These are phyloP conservation scores for Philhelius pedissequus DNA, from an alignment of 2,888 invertebrate species.

Conservation along the genomic window DNA sequence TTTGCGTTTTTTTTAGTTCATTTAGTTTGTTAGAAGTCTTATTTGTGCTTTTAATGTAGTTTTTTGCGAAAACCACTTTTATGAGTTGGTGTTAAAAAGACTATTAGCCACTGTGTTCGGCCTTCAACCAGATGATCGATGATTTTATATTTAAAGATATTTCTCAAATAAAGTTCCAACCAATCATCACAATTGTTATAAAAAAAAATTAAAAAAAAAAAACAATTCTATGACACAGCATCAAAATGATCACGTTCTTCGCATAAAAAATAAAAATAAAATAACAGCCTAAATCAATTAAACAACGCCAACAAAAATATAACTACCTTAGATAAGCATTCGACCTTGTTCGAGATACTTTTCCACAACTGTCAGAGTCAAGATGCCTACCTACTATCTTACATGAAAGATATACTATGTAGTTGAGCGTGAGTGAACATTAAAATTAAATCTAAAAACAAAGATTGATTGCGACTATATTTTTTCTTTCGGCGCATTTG, in stretches of 20 bases:
- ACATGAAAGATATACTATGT: neutral
- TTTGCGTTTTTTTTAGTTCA: no score
- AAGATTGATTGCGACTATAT: constrained; percentile 4
- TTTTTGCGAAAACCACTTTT: no score
- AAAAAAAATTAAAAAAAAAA: neutral
- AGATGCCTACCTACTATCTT: neutral
- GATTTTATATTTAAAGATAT: neutral
- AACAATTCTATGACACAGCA: neutral
- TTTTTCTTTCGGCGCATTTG: neutral
- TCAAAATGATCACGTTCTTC: neutral
- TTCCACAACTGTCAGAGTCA: constrained; percentile 5
- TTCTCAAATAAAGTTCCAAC: neutral
- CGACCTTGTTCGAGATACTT: constrained; percentile 57
- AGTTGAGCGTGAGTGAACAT: constrained; percentile 3
- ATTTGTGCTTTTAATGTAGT: no score
- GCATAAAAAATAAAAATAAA: neutral
- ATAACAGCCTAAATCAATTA: neutral
- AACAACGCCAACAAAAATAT: neutral
- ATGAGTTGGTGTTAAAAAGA: no score
- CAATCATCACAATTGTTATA: neutral
- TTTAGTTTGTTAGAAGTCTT: no score
- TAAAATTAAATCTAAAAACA: constrained; percentile 28
- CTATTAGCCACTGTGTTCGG: no score
- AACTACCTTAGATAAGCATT: constrained; percentile 29
- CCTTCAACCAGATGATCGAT: no score